Percentiles rank a stretch among this genome's conserved stretches.
Evolutionary conservation across 2,888 invertebrate species (phyloP).

Genomic region (Gari tellinella): DNA sequence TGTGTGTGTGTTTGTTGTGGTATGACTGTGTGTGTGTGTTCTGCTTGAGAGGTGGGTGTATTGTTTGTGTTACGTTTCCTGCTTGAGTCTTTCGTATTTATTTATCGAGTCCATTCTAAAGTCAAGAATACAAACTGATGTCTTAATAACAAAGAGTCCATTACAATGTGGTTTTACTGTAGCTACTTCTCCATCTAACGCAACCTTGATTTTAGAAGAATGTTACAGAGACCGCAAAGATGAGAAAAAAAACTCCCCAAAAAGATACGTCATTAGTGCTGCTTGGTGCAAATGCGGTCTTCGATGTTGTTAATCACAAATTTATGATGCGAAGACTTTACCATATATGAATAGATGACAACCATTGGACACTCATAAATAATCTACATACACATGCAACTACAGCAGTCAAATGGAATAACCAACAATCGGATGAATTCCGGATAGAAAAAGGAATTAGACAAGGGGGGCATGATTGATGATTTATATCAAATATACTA

Average conservation of each 20-base stretch:
- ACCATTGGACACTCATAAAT: conserved; percentile 1
- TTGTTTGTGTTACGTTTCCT: no score
- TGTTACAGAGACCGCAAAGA: neutral
- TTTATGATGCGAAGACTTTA: conserved; percentile 5
- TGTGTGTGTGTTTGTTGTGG: no score
- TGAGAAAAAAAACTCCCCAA: no score
- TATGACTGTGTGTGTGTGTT: no score
- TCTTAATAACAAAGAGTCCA: neutral
- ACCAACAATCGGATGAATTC: conserved; percentile 1
- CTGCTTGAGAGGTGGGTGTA: no score
- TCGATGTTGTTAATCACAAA: conserved; percentile 4
- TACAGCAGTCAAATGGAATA: conserved; percentile 13
- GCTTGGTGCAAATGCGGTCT: conserved; percentile 6
- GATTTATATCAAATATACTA: conserved; percentile 17
- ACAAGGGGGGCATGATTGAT: conserved; percentile 17
- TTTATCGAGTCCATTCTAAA: conserved; percentile 9
- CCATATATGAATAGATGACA: conserved; percentile 4
- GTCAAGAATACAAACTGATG: neutral
- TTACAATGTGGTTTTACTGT: conserved; percentile 16
- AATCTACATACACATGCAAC: neutral
- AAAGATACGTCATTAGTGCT: neutral
- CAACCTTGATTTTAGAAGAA: conserved; percentile 4
- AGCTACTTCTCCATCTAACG: conserved; percentile 15
- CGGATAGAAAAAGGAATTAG: conserved; percentile 6
- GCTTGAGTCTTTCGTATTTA: no score